phyloP scores from a whole-genome alignment of 2,888 invertebrate genomes.

The Drosophila nigricruria region DNA sequence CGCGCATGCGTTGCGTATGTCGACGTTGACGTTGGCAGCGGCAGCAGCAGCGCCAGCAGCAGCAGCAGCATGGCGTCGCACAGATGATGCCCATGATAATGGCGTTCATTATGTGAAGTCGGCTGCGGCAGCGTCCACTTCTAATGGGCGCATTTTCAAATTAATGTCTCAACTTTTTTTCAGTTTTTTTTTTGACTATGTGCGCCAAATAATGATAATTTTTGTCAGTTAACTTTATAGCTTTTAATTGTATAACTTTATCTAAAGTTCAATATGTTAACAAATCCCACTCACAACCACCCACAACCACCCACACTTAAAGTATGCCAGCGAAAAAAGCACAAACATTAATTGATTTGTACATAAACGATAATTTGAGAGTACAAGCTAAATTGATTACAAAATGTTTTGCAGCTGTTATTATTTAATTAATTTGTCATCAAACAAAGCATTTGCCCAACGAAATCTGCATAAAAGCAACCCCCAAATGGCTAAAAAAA shows the following conservation, averaged over 20 bases:
- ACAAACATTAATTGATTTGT: constrained; percentile 73
- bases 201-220: constrained; percentile 69
- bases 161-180: constrained; percentile 75
- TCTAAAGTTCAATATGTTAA: constrained; percentile 26
- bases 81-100: constrained; percentile 37
- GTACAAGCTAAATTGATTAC: constrained; percentile 67
- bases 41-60: constrained; percentile 8
- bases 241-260: constrained; percentile 23
- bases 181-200: constrained; percentile 60
- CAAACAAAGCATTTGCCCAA: constrained; percentile 57
- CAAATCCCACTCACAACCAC: constrained; percentile 5
- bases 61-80: constrained; percentile 18
- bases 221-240: constrained; percentile 22
- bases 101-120: constrained; percentile 53
- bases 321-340: constrained; percentile 24
- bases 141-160: constrained; percentile 74
- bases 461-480: constrained; percentile 74
- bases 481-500: constrained; percentile 33
- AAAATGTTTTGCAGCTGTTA: constrained; percentile 79
- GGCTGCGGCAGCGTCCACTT: constrained; percentile 40
- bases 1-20: constrained; percentile 60
- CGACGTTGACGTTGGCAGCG: neutral
- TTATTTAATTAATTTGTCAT: constrained; percentile 79
- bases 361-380: constrained; percentile 58
- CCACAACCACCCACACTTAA: constrained; percentile 8